Conservation (phyloP, 2,888 invertebrate species). For the Drosophila lutescens region DNA sequence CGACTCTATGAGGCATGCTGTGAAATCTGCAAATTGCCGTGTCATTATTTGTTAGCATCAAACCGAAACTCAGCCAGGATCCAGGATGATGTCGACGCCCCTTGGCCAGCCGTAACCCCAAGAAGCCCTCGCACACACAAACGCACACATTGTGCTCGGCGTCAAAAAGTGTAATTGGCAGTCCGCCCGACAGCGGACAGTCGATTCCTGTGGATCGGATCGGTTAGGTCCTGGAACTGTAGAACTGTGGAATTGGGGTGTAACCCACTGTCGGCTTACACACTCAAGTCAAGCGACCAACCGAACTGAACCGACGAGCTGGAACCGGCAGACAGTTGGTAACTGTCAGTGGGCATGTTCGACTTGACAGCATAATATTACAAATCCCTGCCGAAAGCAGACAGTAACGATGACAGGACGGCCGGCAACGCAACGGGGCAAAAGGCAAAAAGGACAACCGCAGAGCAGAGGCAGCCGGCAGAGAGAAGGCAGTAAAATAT, state of each 20-base stretch:
- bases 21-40: constrained; percentile 83
- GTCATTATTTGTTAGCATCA: constrained; percentile 83
- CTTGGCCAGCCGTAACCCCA: constrained; percentile 23
- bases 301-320: constrained; percentile 46
- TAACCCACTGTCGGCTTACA: constrained; percentile 40
- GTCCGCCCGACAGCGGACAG: constrained; percentile 56
- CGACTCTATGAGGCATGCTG: constrained; percentile 68
- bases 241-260: constrained; percentile 26
- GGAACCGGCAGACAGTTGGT: constrained; percentile 66
- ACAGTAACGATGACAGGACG: constrained; percentile 77
- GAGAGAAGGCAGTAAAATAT: constrained; percentile 11
- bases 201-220: constrained; percentile 15
- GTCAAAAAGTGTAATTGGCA: constrained; percentile 83
- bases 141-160: constrained; percentile 54
- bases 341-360: constrained; percentile 79
- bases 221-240: constrained; percentile 20
- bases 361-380: constrained; percentile 82
- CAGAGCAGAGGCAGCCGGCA: constrained; percentile 31
- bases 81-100: constrained; percentile 26
- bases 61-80: constrained; percentile 47
- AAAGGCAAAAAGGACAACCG: constrained; percentile 74
- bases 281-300: constrained; percentile 63
- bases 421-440: constrained; percentile 41
- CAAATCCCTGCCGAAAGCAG: constrained; percentile 81
- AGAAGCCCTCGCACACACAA: constrained; percentile 1